Base-by-base conservation (phyloP, 1,140 invertebrate species). In the Luehdorfia chinensis region DNA sequence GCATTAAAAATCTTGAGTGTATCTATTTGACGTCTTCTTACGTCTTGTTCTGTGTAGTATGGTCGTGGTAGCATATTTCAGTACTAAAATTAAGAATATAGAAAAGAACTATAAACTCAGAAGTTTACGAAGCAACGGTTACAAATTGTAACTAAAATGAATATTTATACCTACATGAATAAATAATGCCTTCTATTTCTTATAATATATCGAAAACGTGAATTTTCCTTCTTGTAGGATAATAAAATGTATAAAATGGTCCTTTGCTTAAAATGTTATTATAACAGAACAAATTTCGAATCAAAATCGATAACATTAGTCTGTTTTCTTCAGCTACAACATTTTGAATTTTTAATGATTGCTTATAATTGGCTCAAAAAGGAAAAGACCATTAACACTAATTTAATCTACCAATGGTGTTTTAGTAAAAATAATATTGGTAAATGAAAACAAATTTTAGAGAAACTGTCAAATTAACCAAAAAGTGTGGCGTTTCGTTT, bases 1-100 rank as follows among this genome's bases (percentile, higher is more conserved):
- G 88, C 88, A 53, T 91, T 90, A 52, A 93, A 94, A 56, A 94
- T 90, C 86, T 93, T 93, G 54, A 93, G 66, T 13, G 92, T 93
- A 65, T 93, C 91, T 50, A 93, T 93, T 87, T 93, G 92, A 33
- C 90, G 87, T 84, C 73, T 79, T 33, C 77, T 51, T 31, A 75
- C 87, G 87, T 87, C 91, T 52, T 75, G 75, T 21, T 84, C 78
- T 7, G 53, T 69, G 47, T 78, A 76, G 55, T 79, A 83, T 4
- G 55, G 43, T n/a, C 75, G 59, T 4, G 68, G 75, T 7, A 85
- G 25, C 78, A 83, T 83, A n/a, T 32, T 55, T 44, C 25, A 18
- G 5, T 11, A 16, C 25, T 43, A 13, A 43, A 43, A 16, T 43
- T 12, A 23, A 21, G 6, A 41, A 41, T 12, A 9, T 14, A 25